Conservation (phyloP, 2,888 invertebrate species). For the Lasioglossum marginatum region DNA sequence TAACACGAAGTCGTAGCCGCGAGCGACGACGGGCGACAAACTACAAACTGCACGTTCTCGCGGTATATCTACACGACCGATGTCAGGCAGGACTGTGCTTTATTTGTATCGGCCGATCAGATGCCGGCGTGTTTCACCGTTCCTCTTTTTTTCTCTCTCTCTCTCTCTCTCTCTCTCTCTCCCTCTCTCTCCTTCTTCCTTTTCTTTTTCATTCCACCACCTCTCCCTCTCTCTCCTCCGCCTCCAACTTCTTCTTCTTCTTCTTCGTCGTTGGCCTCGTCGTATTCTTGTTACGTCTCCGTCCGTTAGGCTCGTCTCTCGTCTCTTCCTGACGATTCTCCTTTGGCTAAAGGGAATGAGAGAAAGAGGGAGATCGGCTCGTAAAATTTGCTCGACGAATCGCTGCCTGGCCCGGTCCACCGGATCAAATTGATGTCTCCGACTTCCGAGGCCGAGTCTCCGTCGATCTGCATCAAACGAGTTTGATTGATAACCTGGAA, state of each 20-base stretch:
- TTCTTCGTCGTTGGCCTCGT: background rate
- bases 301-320: slow-evolving; percentile 44
- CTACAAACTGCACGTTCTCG: slow-evolving; percentile 79
- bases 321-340: slow-evolving; percentile 1
- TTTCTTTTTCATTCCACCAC: slow-evolving; percentile 13
- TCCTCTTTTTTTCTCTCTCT: background rate
- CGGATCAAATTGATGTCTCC: slow-evolving; percentile 27
- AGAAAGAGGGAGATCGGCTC: slow-evolving; percentile 12
- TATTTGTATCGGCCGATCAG: slow-evolving; percentile 80
- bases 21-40: slow-evolving; percentile 78
- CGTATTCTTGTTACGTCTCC: slow-evolving; percentile 11
- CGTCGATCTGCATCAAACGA: background rate
- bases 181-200: slow-evolving; percentile 2
- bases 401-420: slow-evolving; percentile 19
- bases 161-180: background rate
- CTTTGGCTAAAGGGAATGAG: background rate
- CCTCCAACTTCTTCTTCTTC: slow-evolving; percentile 8
- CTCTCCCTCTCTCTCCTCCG: background rate
- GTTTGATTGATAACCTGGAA: slow-evolving; percentile 10
- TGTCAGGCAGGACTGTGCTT: slow-evolving; percentile 71
- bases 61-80: slow-evolving; percentile 71
- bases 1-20: slow-evolving; percentile 83
- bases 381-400: slow-evolving; percentile 45
- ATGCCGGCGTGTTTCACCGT: slow-evolving; percentile 68
- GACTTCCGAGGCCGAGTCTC: slow-evolving; percentile 4